Percentiles rank a stretch among this genome's conserved stretches.
Conservation (phyloP, 2,888 invertebrate species). For the Tenthredo distinguenda region DNA sequence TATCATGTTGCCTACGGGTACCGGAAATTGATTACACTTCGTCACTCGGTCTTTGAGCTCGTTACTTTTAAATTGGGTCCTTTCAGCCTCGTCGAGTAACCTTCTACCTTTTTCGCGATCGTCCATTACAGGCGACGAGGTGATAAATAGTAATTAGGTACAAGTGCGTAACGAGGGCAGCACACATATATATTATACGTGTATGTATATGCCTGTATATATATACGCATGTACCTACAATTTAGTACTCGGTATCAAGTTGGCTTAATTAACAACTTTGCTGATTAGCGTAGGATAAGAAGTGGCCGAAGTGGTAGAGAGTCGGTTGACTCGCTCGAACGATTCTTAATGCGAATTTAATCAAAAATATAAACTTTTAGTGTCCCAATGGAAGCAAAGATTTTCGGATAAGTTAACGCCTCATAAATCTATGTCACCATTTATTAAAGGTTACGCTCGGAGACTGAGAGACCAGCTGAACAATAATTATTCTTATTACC, state of each 20-base stretch:
- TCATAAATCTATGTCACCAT: conserved; percentile 19
- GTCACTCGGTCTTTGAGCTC: conserved; percentile 56
- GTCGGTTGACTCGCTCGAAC: conserved; percentile 24
- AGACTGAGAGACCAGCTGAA: neutral
- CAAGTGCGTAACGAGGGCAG: conserved; percentile 17
- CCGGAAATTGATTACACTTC: conserved; percentile 59
- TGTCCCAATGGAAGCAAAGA: neutral
- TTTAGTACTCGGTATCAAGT: conserved; percentile 11
- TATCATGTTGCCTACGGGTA: conserved; percentile 6
- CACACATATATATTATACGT: neutral
- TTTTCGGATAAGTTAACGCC: neutral
- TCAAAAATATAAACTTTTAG: conserved; percentile 21
- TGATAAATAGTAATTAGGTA: conserved; percentile 49
- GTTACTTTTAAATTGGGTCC: conserved; percentile 45
- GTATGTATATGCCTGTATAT: neutral
- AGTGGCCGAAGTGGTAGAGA: neutral
- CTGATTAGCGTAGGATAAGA: conserved; percentile 39
- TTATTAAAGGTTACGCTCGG: neutral
- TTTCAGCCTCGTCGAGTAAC: conserved; percentile 22
- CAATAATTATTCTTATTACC: conserved; percentile 34
- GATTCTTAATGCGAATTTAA: conserved; percentile 30
- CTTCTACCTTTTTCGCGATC: neutral
- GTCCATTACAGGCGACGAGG: conserved; percentile 13
- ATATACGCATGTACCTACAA: neutral
- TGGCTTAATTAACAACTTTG: conserved; percentile 40